Evolutionary conservation across 2,888 invertebrate genomes (phyloP), one percentile per base, ranked within the genome.

Genomic region (Buathra laborator): DNA sequence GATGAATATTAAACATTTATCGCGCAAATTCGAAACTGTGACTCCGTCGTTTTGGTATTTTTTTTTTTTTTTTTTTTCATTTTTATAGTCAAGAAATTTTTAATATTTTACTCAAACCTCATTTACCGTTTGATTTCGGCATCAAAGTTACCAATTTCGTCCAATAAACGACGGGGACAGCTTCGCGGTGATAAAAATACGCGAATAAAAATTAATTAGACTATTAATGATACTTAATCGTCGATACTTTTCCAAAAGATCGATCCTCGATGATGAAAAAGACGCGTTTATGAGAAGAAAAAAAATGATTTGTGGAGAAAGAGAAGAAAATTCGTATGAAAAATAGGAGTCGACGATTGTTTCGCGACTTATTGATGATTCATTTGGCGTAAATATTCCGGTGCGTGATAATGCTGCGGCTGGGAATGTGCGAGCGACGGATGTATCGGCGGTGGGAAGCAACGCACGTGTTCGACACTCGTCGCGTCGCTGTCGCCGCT

Each of bases 391-490:
- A 94, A 91, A 90, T 95, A 94, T 87, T 95, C 95, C 2, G 95
- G 95, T 59, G 95, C 93, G 88, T 95, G 95, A 90, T 95, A 95
- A 89, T 95, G 95, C 56, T 95, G 95, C 14, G 94, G 93, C 94
- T 91, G 96, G 90, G 96, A 96, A 90, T 96, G 95, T 91, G 96
- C 95, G 75, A 95, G 94, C 74, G 96, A 96, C 43, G 97, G 97
- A 94, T 97, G 97, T 88, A 98, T 96, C 6, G 99, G 99, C 43
- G 99, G 99, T 79, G 99, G 99, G 95, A 99, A 99, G 94, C 99
- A 99, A 53, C 99, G 95, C 14, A 99, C 99, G 93, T 99, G 99
- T 93, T 99, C 99, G 16, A 99, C 98, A 66, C 98, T 98, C 62
- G 97, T 97, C 14, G 95, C 95, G 91, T 97, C 97, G 80, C 96